Base-by-base conservation (phyloP, 2,888 invertebrate genomes). In the Zootermopsis nevadensis region DNA sequence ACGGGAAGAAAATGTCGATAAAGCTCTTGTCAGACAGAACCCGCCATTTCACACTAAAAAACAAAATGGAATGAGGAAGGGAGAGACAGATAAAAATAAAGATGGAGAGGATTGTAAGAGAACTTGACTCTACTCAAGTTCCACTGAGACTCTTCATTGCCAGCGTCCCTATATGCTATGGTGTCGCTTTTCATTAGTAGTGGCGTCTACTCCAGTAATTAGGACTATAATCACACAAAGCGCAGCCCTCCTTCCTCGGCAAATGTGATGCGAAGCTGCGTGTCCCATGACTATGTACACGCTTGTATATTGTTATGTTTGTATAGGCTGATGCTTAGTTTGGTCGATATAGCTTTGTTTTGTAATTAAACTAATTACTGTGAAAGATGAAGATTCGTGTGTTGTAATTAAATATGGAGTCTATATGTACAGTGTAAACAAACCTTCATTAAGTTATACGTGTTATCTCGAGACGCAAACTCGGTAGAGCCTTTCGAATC, bases 1-100 rank as follows among this genome's bases (percentile, higher is more conserved):
- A 60, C n/a, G n/a, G n/a, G 60, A 60, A 60, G 27, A 15, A 27
- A 60, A 60, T 60, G 60, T 60, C 60, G 60, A 60, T 60, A 60
- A 60, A 60, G n/a, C 60, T 55, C 60, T n/a, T 60, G 60, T 60
- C 60, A 60, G 27, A 60, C 60, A 60, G n/a, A 60, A 60, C 60
- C 48, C n/a, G 27, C 48, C 27, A n/a, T 27, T 27, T 27, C 10
- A 1, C 60, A 27, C 60, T 27, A 60, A 53, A 53, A 60, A 27
- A 60, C 4, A n/a, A 60, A 7, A 60, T 60, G 10, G 60, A 60
- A 27, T 60, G 60, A 60, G 27, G 53, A 55, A 55, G 8, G 55
- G 55, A 24, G 55, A 10, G 60, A 60, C 2, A n/a, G n/a, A 60
- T 60, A 27, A 60, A 60, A 27, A 60, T 8, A n/a, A 27, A 60